Base-by-base conservation (phyloP, 2,797 vertebrate genomes). In the Cephalopachus bancanus region DNA sequence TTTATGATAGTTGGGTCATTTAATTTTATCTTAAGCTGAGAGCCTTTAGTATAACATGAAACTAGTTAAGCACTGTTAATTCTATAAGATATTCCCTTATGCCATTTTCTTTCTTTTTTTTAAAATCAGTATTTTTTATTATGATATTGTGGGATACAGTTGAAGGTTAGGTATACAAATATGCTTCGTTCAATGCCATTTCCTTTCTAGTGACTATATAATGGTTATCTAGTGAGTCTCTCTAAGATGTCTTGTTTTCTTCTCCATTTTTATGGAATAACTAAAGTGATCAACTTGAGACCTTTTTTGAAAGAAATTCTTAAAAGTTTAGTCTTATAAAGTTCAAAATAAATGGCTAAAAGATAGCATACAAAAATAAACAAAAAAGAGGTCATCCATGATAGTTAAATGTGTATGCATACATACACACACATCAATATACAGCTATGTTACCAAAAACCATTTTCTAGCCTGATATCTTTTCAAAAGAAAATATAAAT, bases 401-500 rank as follows among this genome's bases (percentile, higher is more conserved):
- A 30, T n/a, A 83, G 28, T 69, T 33, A 86, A 64, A 26, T 37
- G 55, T 75, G 4, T 80, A 0, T 53, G 0, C 4, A 37, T 4
- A 37, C 0, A 37, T 28, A 60, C 7, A 10, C 15, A 53, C 3
- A 30, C 7, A 55, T n/a, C 16, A 17, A 67, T n/a, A 67, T 9
- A n/a, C 4, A 59, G 60, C 4, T 8, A 19, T 65, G 14, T 22
- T 53, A 92, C 20, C 72, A 89, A 92, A 78, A 26, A 49, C 7
- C 17, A 57, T 62, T 53, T 79, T 62, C 24, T 59, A 71, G 19
- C 2, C 8, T 72, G 49, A 60, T 83, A 53, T 64, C 11, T 30
- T 64, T 75, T 81, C 59, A 74, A 81, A 97, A 95, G 55, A 88
- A 93, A 84, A 75, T 37, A 62, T 30, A 91, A 89, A 76, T 72